phyloP scores from a whole-genome alignment of 1,140 invertebrate genomes.

The Drosophila willistoni region DNA sequence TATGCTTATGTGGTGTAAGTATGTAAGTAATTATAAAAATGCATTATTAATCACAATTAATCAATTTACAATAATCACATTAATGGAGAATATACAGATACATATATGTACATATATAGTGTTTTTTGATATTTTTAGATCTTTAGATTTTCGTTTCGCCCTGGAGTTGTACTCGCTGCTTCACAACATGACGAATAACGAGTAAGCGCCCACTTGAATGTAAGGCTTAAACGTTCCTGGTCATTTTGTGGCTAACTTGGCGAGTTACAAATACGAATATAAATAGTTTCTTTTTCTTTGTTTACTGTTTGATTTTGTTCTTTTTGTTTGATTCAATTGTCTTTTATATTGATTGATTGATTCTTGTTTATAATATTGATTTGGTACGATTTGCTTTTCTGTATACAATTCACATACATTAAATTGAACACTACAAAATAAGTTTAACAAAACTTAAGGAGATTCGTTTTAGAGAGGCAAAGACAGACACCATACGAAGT shows the following conservation, averaged over 20 bases:
- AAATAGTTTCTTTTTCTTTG: background rate
- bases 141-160: conserved; percentile 26
- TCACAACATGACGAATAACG: conserved; percentile 61
- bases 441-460: conserved; percentile 82
- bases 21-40: conserved; percentile 34
- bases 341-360: conserved; percentile 37
- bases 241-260: conserved; percentile 43
- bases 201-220: conserved; percentile 22
- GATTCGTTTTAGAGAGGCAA: conserved; percentile 42
- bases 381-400: conserved; percentile 78
- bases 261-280: conserved; percentile 36
- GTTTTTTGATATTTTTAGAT: conserved; percentile 2
- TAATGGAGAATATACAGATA: conserved; percentile 26
- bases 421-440: conserved; percentile 83
- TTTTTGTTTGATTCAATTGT: conserved; percentile 7
- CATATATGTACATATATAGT: conserved; percentile 18
- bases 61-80: conserved; percentile 46
- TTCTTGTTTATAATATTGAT: conserved; percentile 28
- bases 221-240: conserved; percentile 44
- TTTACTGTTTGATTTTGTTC: conserved; percentile 23
- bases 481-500: conserved; percentile 12
- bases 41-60: conserved; percentile 25
- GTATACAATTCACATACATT: conserved; percentile 79
- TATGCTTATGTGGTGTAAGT: background rate
- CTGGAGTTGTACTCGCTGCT: conserved; percentile 59